A percentile compares a stretch with the other conserved stretches of the same genome.
Evolutionary conservation across 2,888 invertebrate species (phyloP).

Genomic region (Theristus sp.): DNA sequence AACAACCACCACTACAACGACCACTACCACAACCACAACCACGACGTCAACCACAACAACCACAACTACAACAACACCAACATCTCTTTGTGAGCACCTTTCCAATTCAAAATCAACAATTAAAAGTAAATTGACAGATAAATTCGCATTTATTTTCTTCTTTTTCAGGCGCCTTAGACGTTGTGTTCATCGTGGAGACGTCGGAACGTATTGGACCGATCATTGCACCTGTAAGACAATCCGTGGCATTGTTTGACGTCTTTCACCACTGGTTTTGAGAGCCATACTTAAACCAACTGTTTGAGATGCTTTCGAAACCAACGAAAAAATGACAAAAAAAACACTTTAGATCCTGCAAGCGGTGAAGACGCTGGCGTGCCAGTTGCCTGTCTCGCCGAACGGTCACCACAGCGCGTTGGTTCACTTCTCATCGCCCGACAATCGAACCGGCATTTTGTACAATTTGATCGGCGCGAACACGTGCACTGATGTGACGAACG

Average conservation of each 20-base stretch:
- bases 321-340: no score
- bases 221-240: not conserved
- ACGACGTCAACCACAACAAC: no score
- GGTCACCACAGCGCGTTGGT: not conserved
- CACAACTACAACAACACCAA: not conserved
- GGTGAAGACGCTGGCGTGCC: not conserved
- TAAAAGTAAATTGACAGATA: no score
- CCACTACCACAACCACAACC: no score
- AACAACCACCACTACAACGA: no score
- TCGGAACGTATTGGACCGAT: not conserved
- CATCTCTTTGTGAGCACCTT: no score
- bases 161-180: not conserved
- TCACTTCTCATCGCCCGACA: not conserved
- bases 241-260: no score
- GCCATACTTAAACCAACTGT: no score
- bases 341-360: not conserved
- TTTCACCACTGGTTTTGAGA: no score
- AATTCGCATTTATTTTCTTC: no score
- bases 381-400: not conserved
- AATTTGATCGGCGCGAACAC: not conserved
- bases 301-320: no score
- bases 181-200: not conserved
- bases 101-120: no score
- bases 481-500: not conserved
- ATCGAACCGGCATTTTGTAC: not conserved